Conservation (phyloP, 64 coral and sea anemone genomes). For the Pachyseris speciosa region DNA sequence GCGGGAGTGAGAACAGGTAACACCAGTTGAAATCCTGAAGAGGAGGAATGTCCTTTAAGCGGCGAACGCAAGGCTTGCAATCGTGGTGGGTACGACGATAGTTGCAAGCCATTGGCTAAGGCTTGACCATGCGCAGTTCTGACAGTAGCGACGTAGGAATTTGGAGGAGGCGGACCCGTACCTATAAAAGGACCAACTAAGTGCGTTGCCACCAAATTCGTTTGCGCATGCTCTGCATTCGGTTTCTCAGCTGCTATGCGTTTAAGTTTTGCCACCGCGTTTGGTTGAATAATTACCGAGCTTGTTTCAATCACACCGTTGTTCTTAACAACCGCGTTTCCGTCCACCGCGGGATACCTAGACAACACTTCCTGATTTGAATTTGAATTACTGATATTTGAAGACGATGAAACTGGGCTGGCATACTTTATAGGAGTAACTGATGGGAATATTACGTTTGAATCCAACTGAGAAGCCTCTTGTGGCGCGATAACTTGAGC, state of each 20-base stretch:
- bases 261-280: background rate
- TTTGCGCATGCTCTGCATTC: background rate
- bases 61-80: background rate
- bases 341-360: too few relatives aligned
- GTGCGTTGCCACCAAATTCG: background rate
- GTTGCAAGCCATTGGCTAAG: background rate
- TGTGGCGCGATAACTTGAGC: background rate
- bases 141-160: conserved; percentile 3
- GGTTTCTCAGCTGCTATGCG: background rate
- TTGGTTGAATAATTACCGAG: background rate
- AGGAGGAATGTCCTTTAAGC: background rate
- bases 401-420: background rate
- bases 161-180: background rate
- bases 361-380: background rate
- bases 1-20: background rate
- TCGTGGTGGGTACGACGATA: background rate
- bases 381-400: background rate
- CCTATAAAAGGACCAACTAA: conserved; percentile 30
- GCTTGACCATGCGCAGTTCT: background rate
- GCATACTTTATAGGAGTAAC: background rate
- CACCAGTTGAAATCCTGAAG: background rate
- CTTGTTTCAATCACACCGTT: background rate
- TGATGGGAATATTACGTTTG: conserved; percentile 40
- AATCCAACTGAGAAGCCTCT: background rate
- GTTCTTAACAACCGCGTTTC: background rate